These are phyloP conservation scores for Pelmatolapia mariae DNA, from an alignment of 2,113 vertebrate species.

Conservation along the genomic window DNA sequence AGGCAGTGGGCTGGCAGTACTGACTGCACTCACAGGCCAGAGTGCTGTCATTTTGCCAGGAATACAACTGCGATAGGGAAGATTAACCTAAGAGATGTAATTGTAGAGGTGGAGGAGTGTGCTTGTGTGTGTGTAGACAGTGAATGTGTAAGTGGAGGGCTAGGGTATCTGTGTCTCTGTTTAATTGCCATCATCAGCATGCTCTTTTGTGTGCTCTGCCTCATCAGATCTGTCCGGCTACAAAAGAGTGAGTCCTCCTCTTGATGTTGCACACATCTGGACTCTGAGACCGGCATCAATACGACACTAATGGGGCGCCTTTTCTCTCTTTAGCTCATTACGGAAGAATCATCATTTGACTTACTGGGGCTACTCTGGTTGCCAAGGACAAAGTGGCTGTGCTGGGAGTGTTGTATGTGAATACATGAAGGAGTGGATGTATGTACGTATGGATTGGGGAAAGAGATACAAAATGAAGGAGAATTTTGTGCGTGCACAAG, in stretches of 20 bases:
- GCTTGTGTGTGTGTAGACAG: not conserved
- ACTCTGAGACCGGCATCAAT: conserved; percentile 14
- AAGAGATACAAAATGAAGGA: not conserved
- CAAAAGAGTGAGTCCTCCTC: not conserved
- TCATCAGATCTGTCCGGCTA: conserved; percentile 43
- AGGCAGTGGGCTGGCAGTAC: not conserved
- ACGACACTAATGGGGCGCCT: not conserved
- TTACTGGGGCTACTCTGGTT: conserved; percentile 8
- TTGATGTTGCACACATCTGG: not conserved
- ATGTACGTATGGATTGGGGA: not conserved
- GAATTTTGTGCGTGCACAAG: not conserved
- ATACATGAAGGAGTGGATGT: not conserved
- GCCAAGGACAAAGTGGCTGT: not conserved
- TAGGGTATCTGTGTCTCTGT: not conserved
- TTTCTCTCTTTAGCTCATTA: conserved; percentile 36
- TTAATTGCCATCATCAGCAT: conserved; percentile 28
- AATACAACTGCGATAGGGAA: conserved; percentile 16
- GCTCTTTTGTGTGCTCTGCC: not conserved
- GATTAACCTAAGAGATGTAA: conserved; percentile 49
- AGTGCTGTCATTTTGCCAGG: conserved; percentile 12
- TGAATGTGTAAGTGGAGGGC: not conserved
- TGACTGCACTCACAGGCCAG: not conserved
- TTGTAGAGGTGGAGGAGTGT: conserved; percentile 18
- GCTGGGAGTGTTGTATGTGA: not conserved
- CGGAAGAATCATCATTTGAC: conserved; percentile 4